These are phyloP conservation scores for Peromyscus polionotus DNA, from an alignment of 2,113 vertebrate genomes.

Conservation along the genomic window DNA sequence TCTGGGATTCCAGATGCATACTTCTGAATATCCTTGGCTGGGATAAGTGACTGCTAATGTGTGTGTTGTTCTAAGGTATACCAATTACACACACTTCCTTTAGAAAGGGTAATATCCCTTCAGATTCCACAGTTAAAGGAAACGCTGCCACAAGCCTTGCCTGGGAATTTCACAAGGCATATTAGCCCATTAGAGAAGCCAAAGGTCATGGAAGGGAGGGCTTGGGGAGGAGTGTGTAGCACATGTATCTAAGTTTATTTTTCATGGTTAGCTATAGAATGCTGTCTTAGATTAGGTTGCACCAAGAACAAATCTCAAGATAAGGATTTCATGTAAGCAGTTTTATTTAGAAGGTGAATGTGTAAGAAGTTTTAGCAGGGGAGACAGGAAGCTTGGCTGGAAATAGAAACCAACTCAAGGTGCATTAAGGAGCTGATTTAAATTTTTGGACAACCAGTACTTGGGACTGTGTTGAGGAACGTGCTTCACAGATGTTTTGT, in stretches of 20 bases:
- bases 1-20: neutral
- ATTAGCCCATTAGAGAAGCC: neutral
- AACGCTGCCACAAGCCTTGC: neutral
- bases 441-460: neutral
- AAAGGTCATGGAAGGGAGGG: neutral
- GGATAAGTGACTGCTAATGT: neutral
- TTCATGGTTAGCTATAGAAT: neutral
- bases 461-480: neutral
- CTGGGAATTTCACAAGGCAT: neutral
- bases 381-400: neutral
- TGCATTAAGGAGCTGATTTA: neutral
- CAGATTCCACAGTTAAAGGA: neutral
- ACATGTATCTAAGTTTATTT: slow-evolving; percentile 6
- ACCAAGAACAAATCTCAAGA: neutral
- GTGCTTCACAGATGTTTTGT: neutral
- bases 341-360: slow-evolving; percentile 43
- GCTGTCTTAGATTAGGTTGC: neutral
- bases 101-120: neutral
- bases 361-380: neutral
- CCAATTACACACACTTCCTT: neutral
- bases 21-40: neutral
- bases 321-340: neutral
- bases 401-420: neutral
- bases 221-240: neutral
- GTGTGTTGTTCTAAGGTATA: neutral